Evolutionary conservation across 2,113 vertebrate species (phyloP).

Genomic region (Natator depressus): DNA sequence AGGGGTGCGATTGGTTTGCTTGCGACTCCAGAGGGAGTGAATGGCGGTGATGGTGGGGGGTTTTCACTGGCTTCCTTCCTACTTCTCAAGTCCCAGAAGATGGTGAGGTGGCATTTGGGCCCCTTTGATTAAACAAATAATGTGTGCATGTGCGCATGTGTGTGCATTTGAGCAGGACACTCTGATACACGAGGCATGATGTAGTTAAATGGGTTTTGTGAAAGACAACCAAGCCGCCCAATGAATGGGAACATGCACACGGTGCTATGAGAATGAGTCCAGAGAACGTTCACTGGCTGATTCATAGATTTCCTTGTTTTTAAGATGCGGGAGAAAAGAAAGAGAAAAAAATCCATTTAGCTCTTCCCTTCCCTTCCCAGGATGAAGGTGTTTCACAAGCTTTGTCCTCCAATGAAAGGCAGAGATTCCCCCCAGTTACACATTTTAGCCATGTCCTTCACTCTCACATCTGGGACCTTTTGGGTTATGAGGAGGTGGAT

Average conservation of each 20-base stretch:
- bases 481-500: neutral
- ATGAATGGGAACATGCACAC: rapidly evolving
- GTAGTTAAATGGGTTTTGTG: rapidly evolving
- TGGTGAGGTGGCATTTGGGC: neutral
- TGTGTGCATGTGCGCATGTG: neutral
- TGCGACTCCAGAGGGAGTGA: neutral
- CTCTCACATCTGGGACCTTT: neutral
- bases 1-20: neutral
- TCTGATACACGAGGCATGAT: rapidly evolving
- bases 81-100: neutral
- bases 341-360: neutral
- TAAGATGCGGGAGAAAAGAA: neutral
- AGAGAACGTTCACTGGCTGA: neutral
- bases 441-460: rapidly evolving
- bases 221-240: neutral
- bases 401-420: neutral
- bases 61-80: no score
- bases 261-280: neutral
- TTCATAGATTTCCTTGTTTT: neutral
- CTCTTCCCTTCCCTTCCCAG: rapidly evolving
- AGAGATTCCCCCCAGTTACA: rapidly evolving
- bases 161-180: neutral
- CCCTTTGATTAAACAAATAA: no score
- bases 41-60: no score
- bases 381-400: neutral